Base-by-base conservation (phyloP, 64 coral and sea anemone species). In the Dendronephthya gigantea region DNA sequence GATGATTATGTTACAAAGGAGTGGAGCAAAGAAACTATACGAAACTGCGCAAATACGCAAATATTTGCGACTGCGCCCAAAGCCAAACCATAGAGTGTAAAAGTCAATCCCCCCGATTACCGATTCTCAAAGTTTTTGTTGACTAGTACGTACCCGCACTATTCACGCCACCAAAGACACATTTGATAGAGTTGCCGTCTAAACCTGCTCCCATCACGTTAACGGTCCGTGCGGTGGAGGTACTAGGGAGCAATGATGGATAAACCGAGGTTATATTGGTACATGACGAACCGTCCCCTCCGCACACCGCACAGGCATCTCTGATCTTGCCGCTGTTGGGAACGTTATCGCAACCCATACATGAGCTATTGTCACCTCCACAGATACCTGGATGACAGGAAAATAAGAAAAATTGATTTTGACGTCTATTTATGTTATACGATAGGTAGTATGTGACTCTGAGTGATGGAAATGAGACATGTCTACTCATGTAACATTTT, bases 271-370 rank as follows among this genome's bases (percentile, higher is more conserved):
- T 65, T 48, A 94, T 85, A 14, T 35, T 70, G 39, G 82, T 70
- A 39, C 92, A 94, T 9, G 47, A 88, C 32, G 92, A 72, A 29
- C 92, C 92, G 59, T 90, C 69, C 7, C 92, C 92, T 9, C 22
- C 89, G 83, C 92, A 94, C 19, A 88, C 50, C 19, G 35, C 70
- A 52, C 92, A 94, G 68, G 92, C 82, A 55, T 94, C 92, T 9
- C 62, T n/a, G 32, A 83, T 32, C 72, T 88, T 90, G 69, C 92
- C 89, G 74, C 92, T 94, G 89, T 94, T 90, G 35, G 85, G 89
- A 16, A 91, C 19, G 9, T 69, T 83, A 49, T 94, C 92, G 15
- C 92, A 94, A 33, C 92, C 92, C 5, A 74, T 31, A 37, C 92
- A 94, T 17, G 92, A 82, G 15, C 25, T 85, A 69, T 90, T 94